Evolutionary conservation across 35 echinoderm and acorn worm genomes (phyloP).

Genomic region (Anneissia japonica): DNA sequence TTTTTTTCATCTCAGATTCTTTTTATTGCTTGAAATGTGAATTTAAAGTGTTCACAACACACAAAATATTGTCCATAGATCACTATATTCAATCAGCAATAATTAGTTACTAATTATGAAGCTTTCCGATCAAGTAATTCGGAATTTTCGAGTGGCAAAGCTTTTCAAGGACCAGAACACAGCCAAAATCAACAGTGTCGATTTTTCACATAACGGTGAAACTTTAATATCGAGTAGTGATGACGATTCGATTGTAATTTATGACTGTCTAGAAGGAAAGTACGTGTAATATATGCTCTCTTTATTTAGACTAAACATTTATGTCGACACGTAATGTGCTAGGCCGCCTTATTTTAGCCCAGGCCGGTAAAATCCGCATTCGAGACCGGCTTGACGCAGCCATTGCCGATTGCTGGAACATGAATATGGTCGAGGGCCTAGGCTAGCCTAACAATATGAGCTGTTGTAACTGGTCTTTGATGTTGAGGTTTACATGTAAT

Average conservation of each 20-base stretch:
- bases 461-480: no score
- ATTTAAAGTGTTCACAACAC: neutral
- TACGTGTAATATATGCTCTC: constrained; percentile 30
- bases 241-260: constrained; percentile 99
- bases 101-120: constrained; percentile 66
- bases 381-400: no score
- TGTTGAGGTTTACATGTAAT: no score
- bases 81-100: neutral
- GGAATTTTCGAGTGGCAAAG: constrained; percentile 82
- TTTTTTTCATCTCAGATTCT: neutral
- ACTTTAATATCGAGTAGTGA: constrained; percentile 97
- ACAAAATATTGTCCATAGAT: neutral
- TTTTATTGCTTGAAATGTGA: neutral
- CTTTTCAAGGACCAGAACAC: constrained; percentile 98
- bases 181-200: constrained; percentile 88
- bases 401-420: no score
- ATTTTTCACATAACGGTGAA: constrained; percentile 97
- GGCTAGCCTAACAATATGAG: no score
- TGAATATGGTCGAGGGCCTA: no score
- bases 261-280: constrained; percentile 99
- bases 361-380: no score
- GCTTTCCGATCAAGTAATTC: constrained; percentile 91
- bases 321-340: no score
- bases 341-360: no score
- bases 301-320: neutral